Conservation (phyloP, 2,797 vertebrate species). For the Bufotes viridis region DNA sequence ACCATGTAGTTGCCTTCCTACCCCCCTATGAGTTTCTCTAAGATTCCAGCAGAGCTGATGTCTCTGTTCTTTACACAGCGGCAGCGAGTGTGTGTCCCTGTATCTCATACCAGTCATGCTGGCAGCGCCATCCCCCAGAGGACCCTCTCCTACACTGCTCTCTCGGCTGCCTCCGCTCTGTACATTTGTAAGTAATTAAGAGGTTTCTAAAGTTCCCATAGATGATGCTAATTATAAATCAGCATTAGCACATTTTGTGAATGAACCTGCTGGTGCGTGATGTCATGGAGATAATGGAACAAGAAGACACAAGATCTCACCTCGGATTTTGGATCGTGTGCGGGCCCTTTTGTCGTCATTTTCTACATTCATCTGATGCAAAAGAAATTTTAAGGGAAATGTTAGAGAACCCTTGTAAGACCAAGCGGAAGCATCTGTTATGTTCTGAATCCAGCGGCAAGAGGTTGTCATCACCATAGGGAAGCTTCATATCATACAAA, state of each 20-base stretch:
- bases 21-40: not conserved
- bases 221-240: slow-evolving; percentile 45
- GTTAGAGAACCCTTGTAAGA: not conserved
- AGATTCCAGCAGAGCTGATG: not conserved
- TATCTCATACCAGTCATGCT: slow-evolving; percentile 4
- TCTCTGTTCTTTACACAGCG: not conserved
- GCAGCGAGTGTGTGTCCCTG: slow-evolving; percentile 17
- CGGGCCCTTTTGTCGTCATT: slow-evolving; percentile 89
- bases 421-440: not conserved
- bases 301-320: slow-evolving; percentile 73
- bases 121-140: slow-evolving; percentile 38
- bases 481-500: not conserved
- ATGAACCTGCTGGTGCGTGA: slow-evolving; percentile 21
- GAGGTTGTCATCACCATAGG: not conserved
- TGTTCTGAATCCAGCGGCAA: not conserved
- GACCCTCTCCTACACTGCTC: not conserved
- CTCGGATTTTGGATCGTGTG: slow-evolving; percentile 91
- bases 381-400: slow-evolving; percentile 22
- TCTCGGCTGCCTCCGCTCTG: slow-evolving; percentile 20
- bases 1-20: not conserved
- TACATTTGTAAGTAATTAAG: slow-evolving; percentile 54
- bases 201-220: slow-evolving; percentile 40
- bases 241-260: slow-evolving; percentile 36
- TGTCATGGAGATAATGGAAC: not conserved
- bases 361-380: slow-evolving; percentile 92